Conservation (phyloP, 2,888 invertebrate species). For the Eueremaeus valkanovi region DNA sequence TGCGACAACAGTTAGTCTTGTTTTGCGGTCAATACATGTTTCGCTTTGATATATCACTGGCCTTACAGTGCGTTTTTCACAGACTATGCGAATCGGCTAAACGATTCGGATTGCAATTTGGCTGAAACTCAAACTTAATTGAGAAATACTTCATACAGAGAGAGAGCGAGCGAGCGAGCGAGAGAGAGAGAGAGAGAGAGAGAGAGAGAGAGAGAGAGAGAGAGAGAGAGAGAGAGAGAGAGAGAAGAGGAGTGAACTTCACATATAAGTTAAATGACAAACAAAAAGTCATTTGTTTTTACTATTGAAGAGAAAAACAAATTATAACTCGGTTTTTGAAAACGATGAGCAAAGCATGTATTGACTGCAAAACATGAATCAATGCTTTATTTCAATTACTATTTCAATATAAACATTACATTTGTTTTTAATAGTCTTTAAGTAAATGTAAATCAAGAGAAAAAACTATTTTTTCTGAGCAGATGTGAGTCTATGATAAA, state of each 20-base stretch:
- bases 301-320: constrained; percentile 20
- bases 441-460: not conserved
- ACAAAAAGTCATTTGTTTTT: constrained; percentile 33
- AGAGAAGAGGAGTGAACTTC: constrained; percentile 8
- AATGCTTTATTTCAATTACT: constrained; percentile 1
- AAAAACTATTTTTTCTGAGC: not conserved
- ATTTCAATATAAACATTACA: not conserved
- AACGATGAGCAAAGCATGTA: not conserved
- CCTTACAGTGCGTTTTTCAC: not conserved
- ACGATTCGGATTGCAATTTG: not conserved
- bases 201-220: not conserved
- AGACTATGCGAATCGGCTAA: not conserved
- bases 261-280: constrained; percentile 22
- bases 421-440: not conserved
- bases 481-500: constrained; percentile 32
- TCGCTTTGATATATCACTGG: not conserved
- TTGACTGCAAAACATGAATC: constrained; percentile 15
- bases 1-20: constrained; percentile 19
- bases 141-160: constrained; percentile 26
- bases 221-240: too few relatives aligned
- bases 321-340: constrained; percentile 22
- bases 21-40: constrained; percentile 30
- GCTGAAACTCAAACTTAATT: not conserved
- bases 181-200: too few relatives aligned
- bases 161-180: too few relatives aligned